A percentile compares a stretch with the other conserved stretches of the same genome.
These are phyloP conservation scores for Anthrax anthrax DNA, from an alignment of 2,888 invertebrate genomes.

Conservation along the genomic window DNA sequence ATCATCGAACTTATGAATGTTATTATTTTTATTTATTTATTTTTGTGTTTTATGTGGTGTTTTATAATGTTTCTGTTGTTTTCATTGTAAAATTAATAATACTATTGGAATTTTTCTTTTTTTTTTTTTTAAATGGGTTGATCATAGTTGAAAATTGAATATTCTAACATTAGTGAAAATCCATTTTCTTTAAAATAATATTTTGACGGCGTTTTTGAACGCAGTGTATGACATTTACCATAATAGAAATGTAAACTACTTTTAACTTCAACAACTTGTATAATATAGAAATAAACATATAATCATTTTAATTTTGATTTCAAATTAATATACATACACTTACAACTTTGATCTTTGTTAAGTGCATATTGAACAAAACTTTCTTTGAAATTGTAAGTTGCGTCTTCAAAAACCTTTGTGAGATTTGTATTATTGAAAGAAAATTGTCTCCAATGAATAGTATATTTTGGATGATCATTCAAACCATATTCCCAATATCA, in stretches of 20 bases:
- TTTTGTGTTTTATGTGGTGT: too few relatives aligned
- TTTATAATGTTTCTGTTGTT: too few relatives aligned
- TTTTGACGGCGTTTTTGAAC: conserved; percentile 34
- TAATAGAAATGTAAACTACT: conserved; percentile 38
- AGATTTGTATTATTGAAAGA: conserved; percentile 41
- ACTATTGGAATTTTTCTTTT: too few relatives aligned
- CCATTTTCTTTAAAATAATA: conserved; percentile 38
- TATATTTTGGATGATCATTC: conserved; percentile 35
- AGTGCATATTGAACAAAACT: conserved; percentile 42
- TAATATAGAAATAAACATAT: background rate
- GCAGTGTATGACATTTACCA: conserved; percentile 48
- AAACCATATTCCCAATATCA: conserved; percentile 4
- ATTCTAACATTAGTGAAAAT: conserved; percentile 43
- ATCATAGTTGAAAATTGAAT: conserved; percentile 24
- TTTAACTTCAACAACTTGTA: conserved; percentile 40
- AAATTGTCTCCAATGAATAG: conserved; percentile 42
- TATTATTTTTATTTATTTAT: too few relatives aligned
- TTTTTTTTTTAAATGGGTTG: too few relatives aligned
- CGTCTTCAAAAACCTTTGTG: conserved; percentile 43
- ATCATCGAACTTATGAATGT: too few relatives aligned
- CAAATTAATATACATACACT: too few relatives aligned
- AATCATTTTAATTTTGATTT: too few relatives aligned
- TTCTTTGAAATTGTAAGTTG: conserved; percentile 42
- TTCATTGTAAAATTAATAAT: too few relatives aligned
- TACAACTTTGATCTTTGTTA: conserved; percentile 36